These are phyloP conservation scores for Hermatobates lingyangjiaoensis DNA, from an alignment of 1,140 invertebrate species.

Conservation along the genomic window DNA sequence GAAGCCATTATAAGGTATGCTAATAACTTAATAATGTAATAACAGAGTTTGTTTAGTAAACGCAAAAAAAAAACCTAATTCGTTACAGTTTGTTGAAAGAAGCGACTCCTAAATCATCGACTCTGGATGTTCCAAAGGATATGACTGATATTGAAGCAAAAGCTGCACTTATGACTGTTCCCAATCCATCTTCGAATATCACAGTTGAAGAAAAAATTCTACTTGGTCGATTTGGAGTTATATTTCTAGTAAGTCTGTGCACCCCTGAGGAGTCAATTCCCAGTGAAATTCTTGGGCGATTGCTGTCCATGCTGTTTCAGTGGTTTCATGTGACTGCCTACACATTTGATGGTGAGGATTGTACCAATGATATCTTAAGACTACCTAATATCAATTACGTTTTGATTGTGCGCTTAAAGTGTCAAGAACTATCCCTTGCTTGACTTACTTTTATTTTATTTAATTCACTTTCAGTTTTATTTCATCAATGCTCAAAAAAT, in stretches of 20 bases:
- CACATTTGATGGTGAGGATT: slow-evolving; percentile 82
- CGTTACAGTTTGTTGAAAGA: slow-evolving; percentile 74
- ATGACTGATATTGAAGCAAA: slow-evolving; percentile 24
- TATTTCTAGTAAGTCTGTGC: slow-evolving; percentile 87
- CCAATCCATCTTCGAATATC: slow-evolving; percentile 22
- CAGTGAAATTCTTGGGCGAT: slow-evolving; percentile 68
- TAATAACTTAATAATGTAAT: too few species aligned
- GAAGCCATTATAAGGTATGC: slow-evolving; percentile 85
- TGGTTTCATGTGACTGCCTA: slow-evolving; percentile 98
- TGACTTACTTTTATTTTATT: too few species aligned
- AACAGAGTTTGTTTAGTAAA: too few species aligned
- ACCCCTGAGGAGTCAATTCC: slow-evolving; percentile 69
- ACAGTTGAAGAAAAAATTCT: slow-evolving; percentile 55
- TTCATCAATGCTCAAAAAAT: too few species aligned
- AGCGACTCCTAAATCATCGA: slow-evolving; percentile 55
- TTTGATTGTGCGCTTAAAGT: too few species aligned
- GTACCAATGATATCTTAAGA: too few species aligned
- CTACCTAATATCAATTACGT: too few species aligned
- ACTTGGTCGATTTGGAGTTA: slow-evolving; percentile 87
- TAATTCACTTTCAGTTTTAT: too few species aligned
- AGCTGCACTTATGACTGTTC: slow-evolving; percentile 25
- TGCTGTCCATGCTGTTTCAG: slow-evolving; percentile 91
- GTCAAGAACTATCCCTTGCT: too few species aligned
- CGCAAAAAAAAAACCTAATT: too few species aligned
- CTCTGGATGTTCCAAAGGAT: slow-evolving; percentile 23